Percentiles rank a stretch among this genome's conserved stretches.
phyloP scores from a whole-genome alignment of 2,113 vertebrate species.

The Thymallus thymallus region DNA sequence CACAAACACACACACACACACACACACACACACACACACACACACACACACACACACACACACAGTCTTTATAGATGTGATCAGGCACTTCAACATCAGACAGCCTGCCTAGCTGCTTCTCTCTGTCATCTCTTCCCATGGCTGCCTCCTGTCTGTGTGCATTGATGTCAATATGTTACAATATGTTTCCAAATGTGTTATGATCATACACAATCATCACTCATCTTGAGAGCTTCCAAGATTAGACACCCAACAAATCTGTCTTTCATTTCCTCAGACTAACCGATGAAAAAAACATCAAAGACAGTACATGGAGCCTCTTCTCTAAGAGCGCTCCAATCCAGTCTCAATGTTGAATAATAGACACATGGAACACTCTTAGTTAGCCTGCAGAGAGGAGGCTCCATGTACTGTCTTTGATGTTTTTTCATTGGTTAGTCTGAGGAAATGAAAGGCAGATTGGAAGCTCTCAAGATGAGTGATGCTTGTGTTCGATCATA shows the following conservation, averaged over 20 bases:
- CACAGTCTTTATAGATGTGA: conserved; percentile 4
- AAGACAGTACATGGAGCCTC: background rate
- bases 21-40: no score
- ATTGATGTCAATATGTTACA: conserved; percentile 4
- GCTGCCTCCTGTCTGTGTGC: background rate
- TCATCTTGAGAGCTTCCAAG: background rate
- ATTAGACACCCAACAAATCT: background rate
- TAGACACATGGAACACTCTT: no score
- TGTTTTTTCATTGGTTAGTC: conserved; percentile 1
- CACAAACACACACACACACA: no score
- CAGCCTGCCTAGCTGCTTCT: background rate
- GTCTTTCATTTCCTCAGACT: conserved; percentile 1
- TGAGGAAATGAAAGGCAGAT: conserved; percentile 1
- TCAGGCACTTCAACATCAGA: conserved; percentile 1
- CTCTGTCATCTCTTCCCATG: background rate
- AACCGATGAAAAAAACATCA: conserved; percentile 3
- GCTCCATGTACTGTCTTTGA: background rate
- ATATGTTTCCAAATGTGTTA: background rate
- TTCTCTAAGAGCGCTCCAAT: background rate
- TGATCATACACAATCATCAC: background rate
- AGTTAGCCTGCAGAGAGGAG: no score
- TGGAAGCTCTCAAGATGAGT: background rate
- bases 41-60: no score
- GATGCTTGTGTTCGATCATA: background rate
- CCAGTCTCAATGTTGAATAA: background rate